Percentiles rank a stretch among this genome's conserved stretches.
phyloP scores from a whole-genome alignment of 2,888 invertebrate genomes.

The Panorpa germanica region DNA sequence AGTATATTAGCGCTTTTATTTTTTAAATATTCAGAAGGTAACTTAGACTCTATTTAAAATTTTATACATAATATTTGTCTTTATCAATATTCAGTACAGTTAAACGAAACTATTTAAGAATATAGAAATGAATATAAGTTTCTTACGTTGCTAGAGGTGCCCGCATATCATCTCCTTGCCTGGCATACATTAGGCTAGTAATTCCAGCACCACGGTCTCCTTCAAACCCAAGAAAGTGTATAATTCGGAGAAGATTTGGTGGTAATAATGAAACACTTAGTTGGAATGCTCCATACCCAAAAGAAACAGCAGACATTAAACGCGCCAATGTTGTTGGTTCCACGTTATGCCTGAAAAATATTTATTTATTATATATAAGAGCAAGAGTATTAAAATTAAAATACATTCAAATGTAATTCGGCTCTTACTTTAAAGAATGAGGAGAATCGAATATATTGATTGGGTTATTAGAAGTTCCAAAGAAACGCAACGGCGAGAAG shows the following conservation, averaged over 20 bases:
- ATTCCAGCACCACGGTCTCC: conserved; percentile 38
- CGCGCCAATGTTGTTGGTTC: conserved; percentile 32
- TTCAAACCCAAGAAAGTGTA: conserved; percentile 44
- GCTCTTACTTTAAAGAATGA: no score
- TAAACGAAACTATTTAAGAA: background rate
- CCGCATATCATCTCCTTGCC: conserved; percentile 41
- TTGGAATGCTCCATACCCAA: conserved; percentile 51
- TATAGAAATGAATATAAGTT: background rate
- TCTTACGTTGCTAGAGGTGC: conserved; percentile 44
- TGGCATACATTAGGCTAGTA: conserved; percentile 35
- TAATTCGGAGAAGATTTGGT: conserved; percentile 35
- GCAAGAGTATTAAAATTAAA: no score
- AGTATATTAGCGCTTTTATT: no score
- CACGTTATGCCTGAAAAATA: conserved; percentile 18
- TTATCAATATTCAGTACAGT: conserved; percentile 3
- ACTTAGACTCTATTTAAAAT: no score
- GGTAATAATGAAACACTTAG: conserved; percentile 46
- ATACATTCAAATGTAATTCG: no score
- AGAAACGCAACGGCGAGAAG: no score
- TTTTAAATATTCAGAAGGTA: no score
- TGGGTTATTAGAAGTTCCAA: no score
- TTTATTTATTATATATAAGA: no score
- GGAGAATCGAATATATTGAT: no score
- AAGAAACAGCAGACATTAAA: conserved; percentile 46
- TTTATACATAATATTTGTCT: no score